phyloP scores from a whole-genome alignment of 1,140 invertebrate genomes.

The Drosophila kohkoa region DNA sequence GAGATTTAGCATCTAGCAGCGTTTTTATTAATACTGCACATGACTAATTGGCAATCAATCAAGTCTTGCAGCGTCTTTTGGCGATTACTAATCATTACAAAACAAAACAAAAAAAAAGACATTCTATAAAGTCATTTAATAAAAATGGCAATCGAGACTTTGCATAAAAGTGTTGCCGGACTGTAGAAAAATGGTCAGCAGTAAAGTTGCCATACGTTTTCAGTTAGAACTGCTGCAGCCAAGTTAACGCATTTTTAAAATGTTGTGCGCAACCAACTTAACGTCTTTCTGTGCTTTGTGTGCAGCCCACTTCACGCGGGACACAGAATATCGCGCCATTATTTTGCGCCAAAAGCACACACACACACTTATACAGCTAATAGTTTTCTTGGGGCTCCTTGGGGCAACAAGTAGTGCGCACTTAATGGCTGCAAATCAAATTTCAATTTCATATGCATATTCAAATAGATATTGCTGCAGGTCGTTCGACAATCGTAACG shows the following conservation, averaged over 20 bases:
- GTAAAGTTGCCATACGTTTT: no score
- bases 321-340: no score
- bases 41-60: slow-evolving; percentile 79
- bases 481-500: slow-evolving; percentile 22
- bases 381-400: neutral
- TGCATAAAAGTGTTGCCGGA: slow-evolving; percentile 28
- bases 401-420: neutral
- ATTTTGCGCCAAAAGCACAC: no score
- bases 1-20: slow-evolving; percentile 48
- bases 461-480: slow-evolving; percentile 43
- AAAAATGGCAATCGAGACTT: slow-evolving; percentile 33
- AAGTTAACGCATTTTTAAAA: no score
- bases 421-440: slow-evolving; percentile 37
- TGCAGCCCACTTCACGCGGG: no score
- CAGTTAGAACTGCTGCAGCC: no score
- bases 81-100: slow-evolving; percentile 59
- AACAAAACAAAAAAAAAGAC: slow-evolving; percentile 9
- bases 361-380: no score
- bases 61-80: slow-evolving; percentile 58
- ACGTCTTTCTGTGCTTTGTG: no score
- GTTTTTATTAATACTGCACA: slow-evolving; percentile 58
- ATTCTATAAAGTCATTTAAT: neutral
- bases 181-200: no score
- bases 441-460: slow-evolving; percentile 27
- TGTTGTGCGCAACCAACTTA: no score